phyloP scores from a whole-genome alignment of 2,797 vertebrate genomes.

The Oceanodroma leucorhoa region DNA sequence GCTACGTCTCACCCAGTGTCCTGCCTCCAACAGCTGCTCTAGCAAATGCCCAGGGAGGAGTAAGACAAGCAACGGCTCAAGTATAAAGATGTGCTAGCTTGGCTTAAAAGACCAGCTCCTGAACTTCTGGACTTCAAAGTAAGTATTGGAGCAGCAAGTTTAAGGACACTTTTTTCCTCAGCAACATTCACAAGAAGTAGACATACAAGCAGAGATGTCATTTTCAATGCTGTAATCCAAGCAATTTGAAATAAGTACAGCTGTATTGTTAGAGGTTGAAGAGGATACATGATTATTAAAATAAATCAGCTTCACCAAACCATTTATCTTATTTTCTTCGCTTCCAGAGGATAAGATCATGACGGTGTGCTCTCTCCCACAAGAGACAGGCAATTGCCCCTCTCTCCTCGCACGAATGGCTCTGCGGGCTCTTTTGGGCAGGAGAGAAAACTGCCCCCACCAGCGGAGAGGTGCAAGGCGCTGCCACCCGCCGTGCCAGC shows the following conservation, averaged over 20 bases:
- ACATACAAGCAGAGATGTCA: neutral
- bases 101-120: neutral
- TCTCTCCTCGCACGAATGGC: fast-evolving
- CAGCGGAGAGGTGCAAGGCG: fast-evolving
- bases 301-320: neutral
- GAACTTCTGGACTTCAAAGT: neutral
- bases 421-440: neutral
- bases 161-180: neutral
- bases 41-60: neutral
- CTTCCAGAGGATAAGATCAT: neutral
- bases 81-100: neutral
- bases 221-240: neutral
- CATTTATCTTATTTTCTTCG: neutral
- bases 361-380: neutral
- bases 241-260: neutral
- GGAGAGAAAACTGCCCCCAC: neutral
- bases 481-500: fast-evolving
- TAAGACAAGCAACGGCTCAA: neutral
- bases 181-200: neutral
- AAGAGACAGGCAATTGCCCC: neutral
- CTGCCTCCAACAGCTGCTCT: neutral
- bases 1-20: neutral
- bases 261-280: neutral
- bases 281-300: neutral
- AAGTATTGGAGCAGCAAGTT: neutral